Evolutionary conservation across 2,797 vertebrate genomes (phyloP).

Genomic region (Otolemur crassicaudatus): DNA sequence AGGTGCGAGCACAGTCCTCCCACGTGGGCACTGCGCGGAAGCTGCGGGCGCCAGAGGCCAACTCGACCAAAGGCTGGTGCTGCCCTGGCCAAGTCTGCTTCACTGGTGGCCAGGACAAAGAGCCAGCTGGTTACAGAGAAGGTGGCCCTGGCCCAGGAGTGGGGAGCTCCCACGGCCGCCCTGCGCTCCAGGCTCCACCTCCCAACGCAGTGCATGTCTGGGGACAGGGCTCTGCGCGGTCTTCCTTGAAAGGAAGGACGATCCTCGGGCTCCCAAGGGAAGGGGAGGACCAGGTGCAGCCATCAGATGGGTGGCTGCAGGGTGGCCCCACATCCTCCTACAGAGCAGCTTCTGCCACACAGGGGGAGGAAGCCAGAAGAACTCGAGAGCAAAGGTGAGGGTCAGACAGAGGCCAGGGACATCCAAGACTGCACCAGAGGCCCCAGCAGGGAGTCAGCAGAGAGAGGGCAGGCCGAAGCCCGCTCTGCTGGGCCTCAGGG

Average conservation of each 20-base stretch:
- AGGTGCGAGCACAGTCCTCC: neutral
- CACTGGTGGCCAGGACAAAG: neutral
- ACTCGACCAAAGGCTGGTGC: neutral
- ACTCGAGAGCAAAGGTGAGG: fast-evolving
- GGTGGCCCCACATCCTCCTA: fast-evolving
- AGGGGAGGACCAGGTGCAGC: fast-evolving
- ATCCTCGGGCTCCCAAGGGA: neutral
- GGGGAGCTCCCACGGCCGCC: fast-evolving
- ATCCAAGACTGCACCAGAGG: neutral
- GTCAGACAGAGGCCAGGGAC: fast-evolving
- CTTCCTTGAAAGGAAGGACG: fast-evolving
- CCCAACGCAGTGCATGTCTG: fast-evolving
- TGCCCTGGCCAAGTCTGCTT: neutral
- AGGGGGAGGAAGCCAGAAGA: neutral
- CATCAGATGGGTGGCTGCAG: fast-evolving
- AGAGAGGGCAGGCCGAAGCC: neutral
- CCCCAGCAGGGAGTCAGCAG: neutral
- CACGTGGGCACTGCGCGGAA: fast-evolving
- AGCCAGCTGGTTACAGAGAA: neutral
- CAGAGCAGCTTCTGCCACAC: fast-evolving
- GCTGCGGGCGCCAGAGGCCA: neutral
- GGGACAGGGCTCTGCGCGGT: fast-evolving
- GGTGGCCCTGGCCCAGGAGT: neutral
- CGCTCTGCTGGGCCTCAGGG: neutral
- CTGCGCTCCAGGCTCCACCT: neutral